Percentiles rank a stretch among this genome's conserved stretches.
phyloP scores from a whole-genome alignment of 1,140 invertebrate species.

The Hylaeus volcanicus region DNA sequence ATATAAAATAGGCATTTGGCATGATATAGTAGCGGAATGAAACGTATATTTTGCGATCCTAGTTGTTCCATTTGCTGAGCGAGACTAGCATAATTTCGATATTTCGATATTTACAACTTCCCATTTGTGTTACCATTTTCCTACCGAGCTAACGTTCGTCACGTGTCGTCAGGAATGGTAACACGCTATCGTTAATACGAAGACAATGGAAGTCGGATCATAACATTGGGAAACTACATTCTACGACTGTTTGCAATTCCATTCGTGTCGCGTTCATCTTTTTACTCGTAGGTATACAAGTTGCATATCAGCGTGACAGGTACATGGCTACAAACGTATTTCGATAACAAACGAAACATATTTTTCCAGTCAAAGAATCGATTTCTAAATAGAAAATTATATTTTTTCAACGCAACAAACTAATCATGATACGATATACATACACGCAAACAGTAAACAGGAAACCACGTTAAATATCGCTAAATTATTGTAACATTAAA shows the following conservation, averaged over 20 bases:
- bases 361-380: conserved; percentile 14
- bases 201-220: conserved; percentile 3
- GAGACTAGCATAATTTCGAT: neutral
- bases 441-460: too few species aligned
- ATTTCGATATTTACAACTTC: conserved; percentile 13
- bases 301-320: neutral
- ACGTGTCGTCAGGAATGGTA: neutral
- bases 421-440: neutral
- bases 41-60: neutral
- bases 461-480: neutral
- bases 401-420: conserved; percentile 13
- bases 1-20: conserved; percentile 5
- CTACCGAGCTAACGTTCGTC: neutral
- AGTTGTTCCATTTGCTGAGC: neutral
- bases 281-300: neutral
- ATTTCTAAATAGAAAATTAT: conserved; percentile 19
- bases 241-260: neutral
- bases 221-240: conserved; percentile 2
- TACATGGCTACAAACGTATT: conserved; percentile 1
- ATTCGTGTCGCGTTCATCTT: neutral
- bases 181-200: neutral
- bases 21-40: conserved; percentile 7
- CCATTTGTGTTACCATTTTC: neutral
- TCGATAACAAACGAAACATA: neutral
- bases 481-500: neutral